These are phyloP conservation scores for Priocnemis perturbator DNA, from an alignment of 2,888 invertebrate genomes.

Conservation along the genomic window DNA sequence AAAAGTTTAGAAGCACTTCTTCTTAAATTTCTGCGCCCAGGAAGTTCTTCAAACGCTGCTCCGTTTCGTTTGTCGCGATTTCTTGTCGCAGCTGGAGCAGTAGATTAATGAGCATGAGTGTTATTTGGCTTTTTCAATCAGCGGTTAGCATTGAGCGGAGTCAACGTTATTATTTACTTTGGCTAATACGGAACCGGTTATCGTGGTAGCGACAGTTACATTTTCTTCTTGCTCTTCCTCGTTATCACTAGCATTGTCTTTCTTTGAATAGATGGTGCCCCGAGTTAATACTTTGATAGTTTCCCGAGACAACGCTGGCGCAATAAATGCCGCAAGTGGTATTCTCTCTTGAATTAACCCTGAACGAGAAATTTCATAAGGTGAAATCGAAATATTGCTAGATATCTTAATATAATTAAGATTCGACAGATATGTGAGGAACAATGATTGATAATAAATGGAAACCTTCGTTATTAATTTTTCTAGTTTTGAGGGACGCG, in stretches of 20 bases:
- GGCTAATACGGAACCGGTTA: constrained; percentile 51
- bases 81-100: constrained; percentile 37
- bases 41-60: constrained; percentile 31
- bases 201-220: constrained; percentile 31
- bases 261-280: constrained; percentile 45
- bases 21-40: constrained; percentile 2
- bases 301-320: constrained; percentile 57
- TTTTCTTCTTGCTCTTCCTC: constrained; percentile 32
- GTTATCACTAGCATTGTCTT: constrained; percentile 16
- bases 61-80: constrained; percentile 37
- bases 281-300: constrained; percentile 54
- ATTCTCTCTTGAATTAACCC: constrained; percentile 57
- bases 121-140: neutral
- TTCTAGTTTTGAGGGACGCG: constrained; percentile 57
- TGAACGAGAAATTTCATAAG: constrained; percentile 18
- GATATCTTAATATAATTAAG: too few relatives aligned
- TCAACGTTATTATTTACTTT: constrained; percentile 45
- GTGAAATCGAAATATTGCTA: too few relatives aligned
- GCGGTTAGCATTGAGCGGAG: neutral
- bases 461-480: constrained; percentile 59
- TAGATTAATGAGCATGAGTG: neutral
- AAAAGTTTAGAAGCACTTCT: too few relatives aligned
- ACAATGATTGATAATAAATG: neutral
- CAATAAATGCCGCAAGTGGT: constrained; percentile 56
- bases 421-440: too few relatives aligned